A percentile compares a stretch with the other conserved stretches of the same genome.
Evolutionary conservation across 2,113 vertebrate species (phyloP).

Genomic region (Girardinichthys multiradiatus): DNA sequence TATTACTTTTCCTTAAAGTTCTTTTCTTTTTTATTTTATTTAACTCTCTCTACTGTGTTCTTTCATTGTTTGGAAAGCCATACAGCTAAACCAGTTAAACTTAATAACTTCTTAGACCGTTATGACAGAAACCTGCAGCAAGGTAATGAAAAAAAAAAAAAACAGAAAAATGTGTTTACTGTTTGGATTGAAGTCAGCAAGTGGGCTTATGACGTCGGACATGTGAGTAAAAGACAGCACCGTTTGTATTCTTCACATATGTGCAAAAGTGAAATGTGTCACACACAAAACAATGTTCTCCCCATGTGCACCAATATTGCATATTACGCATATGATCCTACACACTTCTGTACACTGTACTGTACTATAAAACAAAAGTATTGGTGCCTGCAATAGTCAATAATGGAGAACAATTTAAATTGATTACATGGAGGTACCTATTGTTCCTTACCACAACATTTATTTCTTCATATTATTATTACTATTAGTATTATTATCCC

Average conservation of each 20-base stretch:
- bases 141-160: too few relatives aligned
- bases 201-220: slow-evolving; percentile 11
- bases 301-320: not conserved
- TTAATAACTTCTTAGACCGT: slow-evolving; percentile 16
- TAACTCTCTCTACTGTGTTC: not conserved
- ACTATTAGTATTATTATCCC: too few relatives aligned
- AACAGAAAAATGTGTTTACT: slow-evolving; percentile 3
- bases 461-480: too few relatives aligned
- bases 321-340: slow-evolving; percentile 15
- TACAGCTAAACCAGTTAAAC: not conserved
- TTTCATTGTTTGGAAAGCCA: not conserved
- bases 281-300: slow-evolving; percentile 11
- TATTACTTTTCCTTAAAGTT: not conserved
- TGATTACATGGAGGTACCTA: too few relatives aligned
- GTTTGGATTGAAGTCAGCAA: slow-evolving; percentile 12
- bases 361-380: not conserved
- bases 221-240: slow-evolving; percentile 12
- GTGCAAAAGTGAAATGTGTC: slow-evolving; percentile 19
- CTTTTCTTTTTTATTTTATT: too few relatives aligned
- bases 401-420: too few relatives aligned
- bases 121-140: slow-evolving; percentile 20
- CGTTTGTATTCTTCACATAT: slow-evolving; percentile 12
- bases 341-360: slow-evolving; percentile 1
- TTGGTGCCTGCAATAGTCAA: too few relatives aligned
- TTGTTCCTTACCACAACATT: too few relatives aligned